Base-by-base conservation (phyloP, 1,140 invertebrate genomes). In the Pemphigus obesinymphae region DNA sequence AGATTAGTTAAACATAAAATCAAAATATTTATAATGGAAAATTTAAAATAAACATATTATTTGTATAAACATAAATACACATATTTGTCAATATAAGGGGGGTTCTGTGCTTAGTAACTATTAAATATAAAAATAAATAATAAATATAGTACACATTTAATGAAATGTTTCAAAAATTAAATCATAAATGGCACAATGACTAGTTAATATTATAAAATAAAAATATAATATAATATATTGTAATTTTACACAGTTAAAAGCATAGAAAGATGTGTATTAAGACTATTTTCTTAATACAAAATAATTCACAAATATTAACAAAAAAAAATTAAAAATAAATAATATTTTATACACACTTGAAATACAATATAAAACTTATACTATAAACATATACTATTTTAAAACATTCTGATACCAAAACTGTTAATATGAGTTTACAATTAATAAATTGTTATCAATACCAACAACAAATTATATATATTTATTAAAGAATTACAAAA, bases 101-200 rank as follows among this genome's bases (percentile, higher is more conserved):
- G 15, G 17, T 26, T 58, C 26, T 70, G 29, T 70, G 11, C 23
- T 17, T 70, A 45, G 26, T 40, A 43, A 70, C n/a, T 45, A 26
- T 45, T 15, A 70, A 70, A 26, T 73, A 73, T 6, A 50, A 50
- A 73, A 50, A 73, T 73, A 31, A 73, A 73, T 72, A 72, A 72
- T 72, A 72, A 72, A 72, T 72, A 50, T 50, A 50, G 70, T 73
- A 50, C 7, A 31, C 8, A n/a, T n/a, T n/a, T 31, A 48, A 34
- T 31, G 7, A 48, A 72, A 45, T 8, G 17, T 73, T 73, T 50
- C 2, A 73, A 5, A 50, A 31, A 48, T 48, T 29, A 50, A 50
- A 73, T 73, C 23, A 53, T 31, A 76, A 76, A 76, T 78, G 73
- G 73, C 73, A 78, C 73, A 58, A 78, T 78, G 73, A 78, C 73